phyloP scores from a whole-genome alignment of 2,888 invertebrate genomes.

The Boloria selene region DNA sequence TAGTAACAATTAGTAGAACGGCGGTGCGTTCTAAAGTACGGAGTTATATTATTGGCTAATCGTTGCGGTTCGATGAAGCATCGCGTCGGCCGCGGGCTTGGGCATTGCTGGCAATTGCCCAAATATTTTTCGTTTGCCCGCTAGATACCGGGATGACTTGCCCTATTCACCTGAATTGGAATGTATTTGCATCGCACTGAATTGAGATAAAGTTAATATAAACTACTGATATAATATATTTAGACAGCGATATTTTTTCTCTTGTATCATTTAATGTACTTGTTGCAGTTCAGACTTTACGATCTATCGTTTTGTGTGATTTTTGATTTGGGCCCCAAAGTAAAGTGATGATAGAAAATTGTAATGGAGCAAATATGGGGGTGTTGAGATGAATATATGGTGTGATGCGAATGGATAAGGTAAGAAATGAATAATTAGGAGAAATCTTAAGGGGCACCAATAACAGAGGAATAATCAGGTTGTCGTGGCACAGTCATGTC shows the following conservation, averaged over 20 bases:
- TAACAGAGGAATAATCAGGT: no score
- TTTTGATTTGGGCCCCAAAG: no score
- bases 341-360: no score
- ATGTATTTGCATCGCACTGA: slow-evolving; percentile 54
- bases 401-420: no score
- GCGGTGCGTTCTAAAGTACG: slow-evolving; percentile 50
- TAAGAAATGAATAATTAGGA: no score
- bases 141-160: slow-evolving; percentile 70
- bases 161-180: slow-evolving; percentile 76
- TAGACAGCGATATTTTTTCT: background rate
- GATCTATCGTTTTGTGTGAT: no score
- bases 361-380: no score
- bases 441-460: no score
- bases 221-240: background rate
- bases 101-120: slow-evolving; percentile 67
- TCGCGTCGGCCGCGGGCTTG: slow-evolving; percentile 58
- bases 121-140: slow-evolving; percentile 75
- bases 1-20: slow-evolving; percentile 23
- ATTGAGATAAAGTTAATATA: slow-evolving; percentile 24
- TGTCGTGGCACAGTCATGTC: no score
- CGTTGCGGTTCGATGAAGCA: slow-evolving; percentile 56
- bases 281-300: no score
- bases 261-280: no score
- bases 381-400: no score
- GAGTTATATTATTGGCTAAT: slow-evolving; percentile 65